These are phyloP conservation scores for Mycteria americana DNA, from an alignment of 2,797 vertebrate genomes.

Conservation along the genomic window DNA sequence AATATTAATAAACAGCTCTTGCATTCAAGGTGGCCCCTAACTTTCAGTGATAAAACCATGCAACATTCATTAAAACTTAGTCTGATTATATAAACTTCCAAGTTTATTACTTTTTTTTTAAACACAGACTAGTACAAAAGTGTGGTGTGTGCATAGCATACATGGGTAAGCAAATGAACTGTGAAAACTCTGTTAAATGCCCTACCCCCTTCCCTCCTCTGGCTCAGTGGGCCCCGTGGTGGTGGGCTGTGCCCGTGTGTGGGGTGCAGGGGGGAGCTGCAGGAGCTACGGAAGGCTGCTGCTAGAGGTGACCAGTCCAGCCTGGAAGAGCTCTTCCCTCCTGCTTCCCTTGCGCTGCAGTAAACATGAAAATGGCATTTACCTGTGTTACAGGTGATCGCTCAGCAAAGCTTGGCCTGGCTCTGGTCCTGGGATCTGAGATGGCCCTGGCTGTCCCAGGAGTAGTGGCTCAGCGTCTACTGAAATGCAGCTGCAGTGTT, in stretches of 20 bases:
- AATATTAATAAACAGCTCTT: conserved; percentile 80
- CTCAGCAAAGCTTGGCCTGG: not conserved
- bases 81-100: conserved; percentile 49
- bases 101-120: conserved; percentile 33
- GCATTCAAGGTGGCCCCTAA: conserved; percentile 46
- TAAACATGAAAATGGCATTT: accelerated
- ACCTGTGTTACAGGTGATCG: accelerated
- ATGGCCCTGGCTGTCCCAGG: not conserved
- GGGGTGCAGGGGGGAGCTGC: not conserved
- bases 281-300: accelerated
- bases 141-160: not conserved
- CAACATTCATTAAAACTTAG: conserved; percentile 28
- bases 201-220: not conserved
- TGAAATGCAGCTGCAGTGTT: not conserved
- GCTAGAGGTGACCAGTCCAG: not conserved
- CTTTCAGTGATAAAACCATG: not conserved
- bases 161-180: not conserved
- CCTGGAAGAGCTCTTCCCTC: not conserved
- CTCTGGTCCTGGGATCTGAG: too few relatives aligned
- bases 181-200: not conserved
- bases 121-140: conserved; percentile 56
- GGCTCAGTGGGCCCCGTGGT: not conserved
- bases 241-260: accelerated
- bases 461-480: accelerated
- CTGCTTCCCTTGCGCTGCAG: not conserved